Percentiles rank a stretch among this genome's conserved stretches.
These are phyloP conservation scores for Drosophila busckii DNA, from an alignment of 1,140 invertebrate species.

Conservation along the genomic window DNA sequence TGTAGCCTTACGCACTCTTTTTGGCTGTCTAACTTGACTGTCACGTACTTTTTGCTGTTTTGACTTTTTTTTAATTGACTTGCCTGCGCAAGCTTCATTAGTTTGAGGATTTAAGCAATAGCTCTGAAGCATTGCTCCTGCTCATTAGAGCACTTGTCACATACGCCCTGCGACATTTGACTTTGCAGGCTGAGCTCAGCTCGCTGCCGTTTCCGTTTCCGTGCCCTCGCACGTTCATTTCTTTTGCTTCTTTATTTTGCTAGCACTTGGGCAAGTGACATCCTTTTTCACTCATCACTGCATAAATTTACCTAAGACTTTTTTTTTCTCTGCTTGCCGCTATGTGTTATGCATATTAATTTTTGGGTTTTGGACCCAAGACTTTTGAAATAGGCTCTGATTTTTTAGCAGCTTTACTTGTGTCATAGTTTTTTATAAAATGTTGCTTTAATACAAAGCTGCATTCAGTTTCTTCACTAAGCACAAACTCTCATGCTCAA, in stretches of 20 bases:
- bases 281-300: constrained; percentile 76
- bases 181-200: constrained; percentile 25
- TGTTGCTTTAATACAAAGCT: no score
- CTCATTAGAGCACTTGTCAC: constrained; percentile 74
- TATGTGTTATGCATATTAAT: constrained; percentile 74
- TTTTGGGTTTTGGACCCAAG: constrained; percentile 8
- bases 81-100: constrained; percentile 56
- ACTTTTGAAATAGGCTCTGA: constrained; percentile 12
- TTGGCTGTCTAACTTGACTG: constrained; percentile 32
- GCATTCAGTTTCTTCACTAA: background rate
- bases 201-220: constrained; percentile 42
- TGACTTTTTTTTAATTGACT: constrained; percentile 76
- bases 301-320: constrained; percentile 69
- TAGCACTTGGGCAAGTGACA: constrained; percentile 27
- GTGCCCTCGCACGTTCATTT: background rate
- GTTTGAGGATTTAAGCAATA: constrained; percentile 57
- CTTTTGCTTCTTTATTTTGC: constrained; percentile 26
- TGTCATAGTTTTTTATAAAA: no score
- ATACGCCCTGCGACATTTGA: constrained; percentile 50
- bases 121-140: constrained; percentile 31
- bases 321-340: constrained; percentile 57
- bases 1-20: background rate
- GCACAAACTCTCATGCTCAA: background rate
- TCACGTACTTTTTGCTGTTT: constrained; percentile 65
- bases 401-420: constrained; percentile 14